These are phyloP conservation scores for Spodoptera frugiperda DNA, from an alignment of 1,140 invertebrate species.

Conservation along the genomic window DNA sequence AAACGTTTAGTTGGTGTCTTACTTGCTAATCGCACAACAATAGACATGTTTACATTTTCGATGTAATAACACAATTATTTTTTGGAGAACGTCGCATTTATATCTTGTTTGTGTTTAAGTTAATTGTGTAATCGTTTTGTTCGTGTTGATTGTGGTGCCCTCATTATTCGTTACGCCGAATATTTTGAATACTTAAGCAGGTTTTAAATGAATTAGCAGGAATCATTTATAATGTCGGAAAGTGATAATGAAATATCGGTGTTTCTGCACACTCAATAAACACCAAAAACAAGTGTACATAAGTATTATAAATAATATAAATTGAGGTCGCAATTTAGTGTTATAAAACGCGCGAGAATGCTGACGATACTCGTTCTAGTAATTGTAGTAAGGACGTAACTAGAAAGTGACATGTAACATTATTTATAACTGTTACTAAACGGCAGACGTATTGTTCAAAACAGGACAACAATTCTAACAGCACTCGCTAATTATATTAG, in stretches of 20 bases:
- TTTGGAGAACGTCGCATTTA: slow-evolving; percentile 5
- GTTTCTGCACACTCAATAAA: background rate
- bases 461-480: background rate
- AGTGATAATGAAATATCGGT: background rate
- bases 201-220: background rate
- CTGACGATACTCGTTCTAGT: background rate
- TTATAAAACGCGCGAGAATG: slow-evolving; percentile 5
- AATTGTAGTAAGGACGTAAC: background rate
- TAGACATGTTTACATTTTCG: slow-evolving; percentile 10
- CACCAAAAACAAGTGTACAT: background rate
- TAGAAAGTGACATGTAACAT: slow-evolving; percentile 16
- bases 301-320: background rate
- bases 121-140: slow-evolving; percentile 34
- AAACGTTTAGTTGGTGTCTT: slow-evolving; percentile 36
- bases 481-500: background rate
- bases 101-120: slow-evolving; percentile 10
- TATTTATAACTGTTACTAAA: background rate
- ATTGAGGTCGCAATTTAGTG: background rate
- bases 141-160: slow-evolving; percentile 21
- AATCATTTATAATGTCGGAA: background rate
- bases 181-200: slow-evolving; percentile 9
- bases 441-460: background rate
- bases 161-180: background rate
- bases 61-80: slow-evolving; percentile 1
- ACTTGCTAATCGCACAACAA: slow-evolving; percentile 12